Evolutionary conservation across 1,140 invertebrate genomes (phyloP), one percentile per base, ranked within the genome.

Genomic region (Zophobas morio): DNA sequence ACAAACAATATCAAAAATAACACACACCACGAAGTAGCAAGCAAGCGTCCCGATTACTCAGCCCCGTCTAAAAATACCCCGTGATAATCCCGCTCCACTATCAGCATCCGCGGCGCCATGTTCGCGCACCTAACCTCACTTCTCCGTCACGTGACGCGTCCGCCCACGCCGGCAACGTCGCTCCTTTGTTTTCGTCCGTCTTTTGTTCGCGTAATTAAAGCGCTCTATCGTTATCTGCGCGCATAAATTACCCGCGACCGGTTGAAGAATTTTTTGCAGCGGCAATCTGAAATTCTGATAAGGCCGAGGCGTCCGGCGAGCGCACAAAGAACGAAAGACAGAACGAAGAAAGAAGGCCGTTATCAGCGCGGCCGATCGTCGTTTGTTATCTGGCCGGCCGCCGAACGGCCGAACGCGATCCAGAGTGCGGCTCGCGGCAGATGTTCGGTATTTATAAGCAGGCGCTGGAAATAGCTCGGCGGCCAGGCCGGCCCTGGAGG

Each of bases 1-100:
- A 66, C 42, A 42, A 66, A 66, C 60, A 66, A 34, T 66, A 66
- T 66, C 60, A 66, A 66, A 40, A 66, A 66, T 66, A 66, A 66
- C 60, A 66, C 40, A 33, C 40, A 66, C 40, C 20, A 47, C 20
- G 20, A 20, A 20, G 20, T 20, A 66, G 46, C 49, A 51, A 51
- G 6, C 49, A 51, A 51, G 33, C 35, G 53, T 34, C 32, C n/a
- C 35, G 53, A 54, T 54, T 54, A 54, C 32, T 54, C 53, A 54
- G 53, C 35, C 53, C 32, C 4, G 53, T 54, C 35, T 54, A 54
- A 54, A 54, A 54, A 54, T 54, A 54, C 53, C 53, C 8, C 53
- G 35, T 54, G 53, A 54, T 54, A 54, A 54, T 34, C n/a, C 53
- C 53, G 32, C 32, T 54, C 53, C 3, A 34, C 5, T 54, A 51